Evolutionary conservation across 2,113 vertebrate genomes (phyloP).

Genomic region (Rissa tridactyla): DNA sequence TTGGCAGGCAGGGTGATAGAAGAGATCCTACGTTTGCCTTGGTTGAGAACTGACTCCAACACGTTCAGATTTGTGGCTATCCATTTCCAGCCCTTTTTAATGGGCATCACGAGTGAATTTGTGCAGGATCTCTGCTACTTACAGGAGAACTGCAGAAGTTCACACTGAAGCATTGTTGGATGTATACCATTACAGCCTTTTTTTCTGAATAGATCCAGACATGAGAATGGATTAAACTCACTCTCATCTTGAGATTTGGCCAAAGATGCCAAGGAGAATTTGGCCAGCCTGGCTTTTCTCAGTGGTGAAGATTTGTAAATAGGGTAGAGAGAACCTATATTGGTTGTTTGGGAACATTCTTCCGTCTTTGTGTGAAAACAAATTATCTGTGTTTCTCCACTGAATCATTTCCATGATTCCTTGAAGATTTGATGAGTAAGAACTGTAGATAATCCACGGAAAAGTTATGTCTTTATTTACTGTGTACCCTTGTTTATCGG

Average conservation of each 20-base stretch:
- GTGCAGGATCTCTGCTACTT: not conserved
- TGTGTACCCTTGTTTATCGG: not conserved
- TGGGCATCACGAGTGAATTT: not conserved
- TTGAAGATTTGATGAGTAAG: not conserved
- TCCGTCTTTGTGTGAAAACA: not conserved
- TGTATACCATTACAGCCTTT: not conserved
- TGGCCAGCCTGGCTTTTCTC: not conserved
- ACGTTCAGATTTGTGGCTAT: too few species aligned
- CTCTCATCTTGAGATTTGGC: not conserved
- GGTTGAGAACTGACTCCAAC: not conserved
- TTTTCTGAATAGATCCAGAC: not conserved
- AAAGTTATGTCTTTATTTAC: not conserved
- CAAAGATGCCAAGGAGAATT: not conserved
- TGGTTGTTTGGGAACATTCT: not conserved
- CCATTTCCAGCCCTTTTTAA: not conserved
- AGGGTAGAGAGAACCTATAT: accelerated
- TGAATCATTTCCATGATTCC: not conserved
- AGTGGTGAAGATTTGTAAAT: not conserved
- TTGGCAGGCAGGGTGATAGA: not conserved
- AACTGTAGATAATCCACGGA: not conserved
- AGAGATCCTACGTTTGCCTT: not conserved
- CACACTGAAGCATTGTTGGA: too few species aligned
- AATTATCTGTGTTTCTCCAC: not conserved
- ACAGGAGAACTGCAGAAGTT: not conserved
- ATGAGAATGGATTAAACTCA: not conserved